Conservation (phyloP, 2,797 vertebrate genomes). For the Sphenodon punctatus region DNA sequence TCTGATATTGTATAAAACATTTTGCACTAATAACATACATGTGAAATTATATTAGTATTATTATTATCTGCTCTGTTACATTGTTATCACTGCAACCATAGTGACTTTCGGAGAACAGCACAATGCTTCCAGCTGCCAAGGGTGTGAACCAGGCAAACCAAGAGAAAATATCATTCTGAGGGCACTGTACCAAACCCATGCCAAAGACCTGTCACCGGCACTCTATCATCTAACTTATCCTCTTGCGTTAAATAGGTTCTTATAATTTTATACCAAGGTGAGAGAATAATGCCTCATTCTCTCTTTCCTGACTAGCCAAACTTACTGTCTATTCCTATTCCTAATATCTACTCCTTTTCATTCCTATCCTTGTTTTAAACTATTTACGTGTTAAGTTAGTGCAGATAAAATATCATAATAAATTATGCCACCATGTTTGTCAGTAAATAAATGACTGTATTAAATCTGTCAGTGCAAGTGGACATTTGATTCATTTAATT, state of each 20-base stretch:
- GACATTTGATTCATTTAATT: neutral
- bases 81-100: neutral
- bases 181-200: neutral
- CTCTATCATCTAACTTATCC: neutral
- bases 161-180: too few relatives aligned
- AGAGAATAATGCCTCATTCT: neutral
- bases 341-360: accelerated
- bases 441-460: neutral
- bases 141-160: neutral
- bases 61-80: neutral
- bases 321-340: neutral
- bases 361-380: too few relatives aligned
- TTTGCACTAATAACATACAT: too few relatives aligned
- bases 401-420: neutral
- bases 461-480: too few relatives aligned
- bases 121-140: neutral
- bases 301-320: neutral
- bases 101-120: neutral
- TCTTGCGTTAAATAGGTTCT: neutral
- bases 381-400: neutral
- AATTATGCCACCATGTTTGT: too few relatives aligned
- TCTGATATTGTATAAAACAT: too few relatives aligned
- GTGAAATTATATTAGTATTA: too few relatives aligned
- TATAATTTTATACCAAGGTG: neutral
- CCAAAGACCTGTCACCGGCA: neutral